phyloP scores from a whole-genome alignment of 1,140 invertebrate species.

The Eubasilissa regina region DNA sequence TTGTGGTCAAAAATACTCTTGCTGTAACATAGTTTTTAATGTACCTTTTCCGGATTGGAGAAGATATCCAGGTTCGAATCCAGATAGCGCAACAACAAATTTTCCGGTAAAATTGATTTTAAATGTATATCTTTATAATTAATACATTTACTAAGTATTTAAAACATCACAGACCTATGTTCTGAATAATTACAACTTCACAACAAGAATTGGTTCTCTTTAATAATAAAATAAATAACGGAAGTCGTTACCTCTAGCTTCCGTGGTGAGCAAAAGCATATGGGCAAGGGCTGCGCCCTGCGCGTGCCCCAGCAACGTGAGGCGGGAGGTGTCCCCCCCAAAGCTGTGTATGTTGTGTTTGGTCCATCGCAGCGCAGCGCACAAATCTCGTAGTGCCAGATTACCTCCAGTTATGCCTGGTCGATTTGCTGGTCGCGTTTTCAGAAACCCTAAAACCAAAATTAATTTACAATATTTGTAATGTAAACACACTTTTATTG shows the following conservation, averaged over 20 bases:
- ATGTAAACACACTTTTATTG: neutral
- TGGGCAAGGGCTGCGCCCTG: constrained; percentile 89
- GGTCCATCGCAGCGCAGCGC: constrained; percentile 84
- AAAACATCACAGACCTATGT: too few relatives aligned
- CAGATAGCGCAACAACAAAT: too few relatives aligned
- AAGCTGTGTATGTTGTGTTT: constrained; percentile 85
- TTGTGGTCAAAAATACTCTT: too few relatives aligned
- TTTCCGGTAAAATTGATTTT: too few relatives aligned
- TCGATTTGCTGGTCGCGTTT: constrained; percentile 72
- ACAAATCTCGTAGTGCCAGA: constrained; percentile 82
- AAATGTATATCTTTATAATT: too few relatives aligned
- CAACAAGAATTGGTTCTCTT: too few relatives aligned
- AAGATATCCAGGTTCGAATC: too few relatives aligned
- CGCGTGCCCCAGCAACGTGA: constrained; percentile 91
- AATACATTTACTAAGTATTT: too few relatives aligned
- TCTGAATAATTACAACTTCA: too few relatives aligned
- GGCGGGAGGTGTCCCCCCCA: constrained; percentile 83
- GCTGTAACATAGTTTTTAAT: too few relatives aligned
- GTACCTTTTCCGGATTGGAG: too few relatives aligned
- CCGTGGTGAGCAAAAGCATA: constrained; percentile 84
- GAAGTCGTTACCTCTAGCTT: constrained; percentile 77
- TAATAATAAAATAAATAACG: constrained; percentile 1
- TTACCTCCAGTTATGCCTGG: constrained; percentile 74
- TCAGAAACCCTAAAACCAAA: constrained; percentile 77
- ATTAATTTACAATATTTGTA: neutral